These are phyloP conservation scores for Ichneumoninae sp. DNA, from an alignment of 2,888 invertebrate genomes.

Conservation along the genomic window DNA sequence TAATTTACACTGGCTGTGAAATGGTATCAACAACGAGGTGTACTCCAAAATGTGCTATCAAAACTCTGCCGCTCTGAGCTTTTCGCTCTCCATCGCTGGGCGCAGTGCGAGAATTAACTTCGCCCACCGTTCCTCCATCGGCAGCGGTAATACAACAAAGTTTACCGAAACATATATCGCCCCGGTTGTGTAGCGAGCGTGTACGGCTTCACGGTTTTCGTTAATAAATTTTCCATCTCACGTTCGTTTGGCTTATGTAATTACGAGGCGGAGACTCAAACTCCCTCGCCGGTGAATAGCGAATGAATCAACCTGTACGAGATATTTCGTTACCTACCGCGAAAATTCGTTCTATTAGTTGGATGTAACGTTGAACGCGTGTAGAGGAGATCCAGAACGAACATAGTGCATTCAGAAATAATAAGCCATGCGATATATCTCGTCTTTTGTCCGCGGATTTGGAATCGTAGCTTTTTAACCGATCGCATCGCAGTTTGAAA, in stretches of 20 bases:
- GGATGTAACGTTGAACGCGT: neutral
- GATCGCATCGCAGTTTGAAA: neutral
- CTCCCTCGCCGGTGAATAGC: neutral
- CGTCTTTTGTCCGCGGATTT: neutral
- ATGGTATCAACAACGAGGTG: slow-evolving; percentile 22
- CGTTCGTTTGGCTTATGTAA: slow-evolving; percentile 13
- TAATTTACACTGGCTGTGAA: slow-evolving; percentile 22
- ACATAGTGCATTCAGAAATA: neutral
- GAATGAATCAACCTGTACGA: neutral
- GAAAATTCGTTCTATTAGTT: neutral
- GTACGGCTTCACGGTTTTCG: slow-evolving; percentile 18
- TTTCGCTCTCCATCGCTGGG: neutral
- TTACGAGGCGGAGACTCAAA: slow-evolving; percentile 3
- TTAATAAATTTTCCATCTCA: slow-evolving; percentile 51
- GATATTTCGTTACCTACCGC: neutral
- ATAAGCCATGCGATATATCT: neutral
- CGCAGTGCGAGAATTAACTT: slow-evolving; percentile 49
- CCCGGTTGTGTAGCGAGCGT: neutral
- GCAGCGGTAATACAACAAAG: slow-evolving; percentile 4
- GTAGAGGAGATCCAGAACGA: neutral
- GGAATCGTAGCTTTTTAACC: neutral
- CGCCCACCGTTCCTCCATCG: slow-evolving; percentile 1
- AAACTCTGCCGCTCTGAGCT: slow-evolving; percentile 35
- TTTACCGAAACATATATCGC: slow-evolving; percentile 9
- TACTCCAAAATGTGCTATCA: slow-evolving; percentile 50